phyloP scores from a whole-genome alignment of 92 coral and sea anemone genomes.

The Bergia sp. region DNA sequence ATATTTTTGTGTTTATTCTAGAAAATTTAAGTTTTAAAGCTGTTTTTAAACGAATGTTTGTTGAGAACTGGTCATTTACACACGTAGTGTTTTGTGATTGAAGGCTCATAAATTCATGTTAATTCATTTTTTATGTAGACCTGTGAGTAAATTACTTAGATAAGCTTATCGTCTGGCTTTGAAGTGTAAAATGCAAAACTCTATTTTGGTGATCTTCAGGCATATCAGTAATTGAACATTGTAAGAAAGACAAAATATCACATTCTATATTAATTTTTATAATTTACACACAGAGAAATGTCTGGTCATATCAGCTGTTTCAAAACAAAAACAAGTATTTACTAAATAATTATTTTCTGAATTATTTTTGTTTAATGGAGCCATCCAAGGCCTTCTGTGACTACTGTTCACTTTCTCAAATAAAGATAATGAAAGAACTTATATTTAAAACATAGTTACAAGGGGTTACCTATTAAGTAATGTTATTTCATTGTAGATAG shows the following conservation, averaged over 20 bases:
- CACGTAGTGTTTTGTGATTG: slow-evolving; percentile 31
- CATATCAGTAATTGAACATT: not conserved
- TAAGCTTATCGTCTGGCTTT: not conserved
- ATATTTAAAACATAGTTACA: too few relatives aligned
- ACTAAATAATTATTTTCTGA: not conserved
- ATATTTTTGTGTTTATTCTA: not conserved
- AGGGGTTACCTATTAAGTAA: too few relatives aligned
- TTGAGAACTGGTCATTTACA: not conserved
- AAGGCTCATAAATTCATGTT: not conserved
- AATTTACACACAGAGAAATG: not conserved
- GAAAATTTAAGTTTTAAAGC: not conserved
- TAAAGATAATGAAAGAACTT: too few relatives aligned
- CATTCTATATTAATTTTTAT: not conserved
- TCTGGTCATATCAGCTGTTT: not conserved
- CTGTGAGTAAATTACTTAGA: too few relatives aligned
- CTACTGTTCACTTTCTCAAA: too few relatives aligned
- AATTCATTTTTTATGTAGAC: not conserved
- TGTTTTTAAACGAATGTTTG: not conserved
- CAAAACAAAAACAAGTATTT: not conserved
- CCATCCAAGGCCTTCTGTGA: not conserved
- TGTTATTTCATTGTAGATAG: too few relatives aligned
- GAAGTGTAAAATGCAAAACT: not conserved
- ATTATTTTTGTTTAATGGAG: not conserved
- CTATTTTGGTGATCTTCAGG: not conserved
- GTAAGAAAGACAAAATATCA: not conserved